Evolutionary conservation across 2,113 vertebrate genomes (phyloP), one percentile per base, ranked within the genome.

Genomic region (Zosterops japonicus): DNA sequence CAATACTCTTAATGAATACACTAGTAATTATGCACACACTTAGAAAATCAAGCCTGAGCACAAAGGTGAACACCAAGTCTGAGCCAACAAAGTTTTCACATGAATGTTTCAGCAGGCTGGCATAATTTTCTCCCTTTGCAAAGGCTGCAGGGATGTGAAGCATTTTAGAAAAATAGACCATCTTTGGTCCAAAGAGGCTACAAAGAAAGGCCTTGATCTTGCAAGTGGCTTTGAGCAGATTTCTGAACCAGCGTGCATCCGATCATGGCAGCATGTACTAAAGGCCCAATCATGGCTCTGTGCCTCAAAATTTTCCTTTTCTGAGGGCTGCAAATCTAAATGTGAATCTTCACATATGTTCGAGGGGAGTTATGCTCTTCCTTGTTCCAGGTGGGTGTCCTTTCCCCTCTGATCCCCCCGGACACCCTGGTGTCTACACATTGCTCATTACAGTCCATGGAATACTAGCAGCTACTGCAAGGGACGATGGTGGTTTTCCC

Each of bases 141-240:
- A 13, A 5, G 4, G 52, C 68, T 86, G 35, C 27, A 71, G 35
- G 35, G 44, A 33, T 63, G 28, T 17, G 39, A 80, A 74, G 14
- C 2, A 2, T 70, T 92, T 70, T 63, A 42, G 61, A 29, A 87
- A 76, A 87, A 64, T 24, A 85, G 21, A 67, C 20, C 2, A 6
- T 27, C 55, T 91, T 94, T 88, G 39, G 79, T 91, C 59, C 47
- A 83, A 83, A 64, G 22, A 81, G 28, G 27, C 22, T 86, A 31
- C 44, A 91, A 86, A 88, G 79, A 80, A 83, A 88, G 56, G 39
- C 82, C 47, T 94, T 96, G 76, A 83, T 90, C 85, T 65, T 93
- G 64, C 31, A 71, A 68, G 68, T 35, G 41, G 60, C 79, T 96
- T 95, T 96, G 82, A 94, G 55, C 31, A 86, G 39, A 67, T 78